Evolutionary conservation across 2,797 vertebrate species (phyloP).

Genomic region (Netta rufina): DNA sequence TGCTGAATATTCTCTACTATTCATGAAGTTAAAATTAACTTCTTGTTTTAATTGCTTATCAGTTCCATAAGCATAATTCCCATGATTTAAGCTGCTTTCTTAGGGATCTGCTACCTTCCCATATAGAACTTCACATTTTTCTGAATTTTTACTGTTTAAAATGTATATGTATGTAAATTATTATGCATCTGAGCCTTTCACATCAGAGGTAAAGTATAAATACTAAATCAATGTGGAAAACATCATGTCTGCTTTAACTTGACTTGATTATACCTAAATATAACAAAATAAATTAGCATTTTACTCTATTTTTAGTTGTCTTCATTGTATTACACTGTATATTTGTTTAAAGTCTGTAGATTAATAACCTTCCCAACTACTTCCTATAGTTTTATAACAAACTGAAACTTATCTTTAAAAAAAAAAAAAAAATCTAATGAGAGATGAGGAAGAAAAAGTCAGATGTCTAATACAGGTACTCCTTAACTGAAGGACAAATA

Average conservation of each 20-base stretch:
- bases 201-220: conserved; percentile 78
- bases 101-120: conserved; percentile 61
- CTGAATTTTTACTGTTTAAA: conserved; percentile 81
- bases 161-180: conserved; percentile 86
- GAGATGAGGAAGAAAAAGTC: not conserved
- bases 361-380: conserved; percentile 49
- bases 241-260: conserved; percentile 76
- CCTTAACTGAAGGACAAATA: not conserved
- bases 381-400: conserved; percentile 43
- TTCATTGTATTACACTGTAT: conserved; percentile 75
- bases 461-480: not conserved
- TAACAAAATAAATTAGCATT: conserved; percentile 82
- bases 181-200: conserved; percentile 75
- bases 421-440: not conserved
- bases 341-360: conserved; percentile 73
- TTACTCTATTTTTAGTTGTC: conserved; percentile 77
- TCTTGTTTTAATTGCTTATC: conserved; percentile 75
- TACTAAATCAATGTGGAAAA: conserved; percentile 79
- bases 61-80: conserved; percentile 76
- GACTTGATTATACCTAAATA: conserved; percentile 82
- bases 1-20: conserved; percentile 69
- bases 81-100: conserved; percentile 74
- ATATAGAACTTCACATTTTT: conserved; percentile 74
- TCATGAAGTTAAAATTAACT: conserved; percentile 76
- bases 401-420: conserved; percentile 16